Conservation (phyloP, 2,888 invertebrate genomes). For the Pyrochroa serraticornis region DNA sequence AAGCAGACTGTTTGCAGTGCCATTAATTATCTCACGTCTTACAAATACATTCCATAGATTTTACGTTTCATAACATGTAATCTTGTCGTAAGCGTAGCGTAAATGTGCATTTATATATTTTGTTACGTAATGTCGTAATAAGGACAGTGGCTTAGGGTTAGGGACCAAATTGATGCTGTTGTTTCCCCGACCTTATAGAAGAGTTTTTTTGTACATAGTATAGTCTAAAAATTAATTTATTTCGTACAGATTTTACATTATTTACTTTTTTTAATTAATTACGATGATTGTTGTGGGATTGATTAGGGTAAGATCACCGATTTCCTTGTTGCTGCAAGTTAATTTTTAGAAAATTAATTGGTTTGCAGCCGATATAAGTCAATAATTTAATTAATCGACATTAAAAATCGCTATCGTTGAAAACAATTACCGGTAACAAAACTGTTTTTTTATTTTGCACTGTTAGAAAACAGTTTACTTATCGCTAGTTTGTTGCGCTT, state of each 20-base stretch:
- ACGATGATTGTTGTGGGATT: not conserved
- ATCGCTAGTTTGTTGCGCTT: no score
- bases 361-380: not conserved
- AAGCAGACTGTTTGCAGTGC: conserved; percentile 49
- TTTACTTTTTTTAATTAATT: not conserved
- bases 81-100: conserved; percentile 17
- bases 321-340: no score
- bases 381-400: not conserved
- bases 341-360: no score
- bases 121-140: conserved; percentile 28
- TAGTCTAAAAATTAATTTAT: conserved; percentile 29
- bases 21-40: conserved; percentile 41
- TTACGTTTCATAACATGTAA: conserved; percentile 27
- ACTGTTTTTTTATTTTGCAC: no score
- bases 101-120: conserved; percentile 33
- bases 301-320: no score
- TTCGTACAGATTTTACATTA: conserved; percentile 2
- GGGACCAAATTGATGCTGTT: conserved; percentile 46
- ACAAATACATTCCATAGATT: conserved; percentile 38
- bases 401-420: not conserved
- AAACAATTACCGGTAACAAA: no score
- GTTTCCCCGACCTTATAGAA: conserved; percentile 37
- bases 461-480: no score
- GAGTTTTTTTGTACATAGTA: conserved; percentile 29
- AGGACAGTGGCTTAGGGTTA: conserved; percentile 43